phyloP scores from a whole-genome alignment of 2,888 invertebrate species.

The Conops quadrifasciatus region DNA sequence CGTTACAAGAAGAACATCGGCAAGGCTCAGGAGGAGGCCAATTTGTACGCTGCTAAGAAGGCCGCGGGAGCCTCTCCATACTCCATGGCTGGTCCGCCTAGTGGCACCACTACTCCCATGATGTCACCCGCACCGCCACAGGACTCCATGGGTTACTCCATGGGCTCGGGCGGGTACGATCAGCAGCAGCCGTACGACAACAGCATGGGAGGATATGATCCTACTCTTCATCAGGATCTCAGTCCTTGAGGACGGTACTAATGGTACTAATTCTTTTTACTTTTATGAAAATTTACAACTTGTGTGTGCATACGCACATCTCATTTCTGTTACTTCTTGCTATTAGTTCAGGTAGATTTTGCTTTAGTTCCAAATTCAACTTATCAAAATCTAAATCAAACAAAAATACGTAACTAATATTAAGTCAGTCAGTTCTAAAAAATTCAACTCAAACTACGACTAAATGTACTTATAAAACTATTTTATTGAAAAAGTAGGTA shows the following conservation, averaged over 20 bases:
- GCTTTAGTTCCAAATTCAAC: neutral
- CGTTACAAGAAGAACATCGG: constrained; percentile 99
- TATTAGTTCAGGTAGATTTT: constrained; percentile 16
- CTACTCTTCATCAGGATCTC: constrained; percentile 85
- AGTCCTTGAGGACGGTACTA: constrained; percentile 69
- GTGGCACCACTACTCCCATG: constrained; percentile 92
- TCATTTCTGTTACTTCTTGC: constrained; percentile 39
- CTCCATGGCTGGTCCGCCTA: constrained; percentile 87
- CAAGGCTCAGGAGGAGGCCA: constrained; percentile 99
- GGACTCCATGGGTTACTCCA: constrained; percentile 92
- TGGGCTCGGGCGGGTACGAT: constrained; percentile 92
- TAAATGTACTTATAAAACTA: neutral
- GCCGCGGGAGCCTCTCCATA: constrained; percentile 91
- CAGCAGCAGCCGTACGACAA: constrained; percentile 88
- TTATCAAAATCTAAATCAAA: constrained; percentile 32
- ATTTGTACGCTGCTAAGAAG: constrained; percentile 98
- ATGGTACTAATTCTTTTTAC: constrained; percentile 28
- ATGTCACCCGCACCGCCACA: constrained; percentile 94
- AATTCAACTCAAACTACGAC: constrained; percentile 41
- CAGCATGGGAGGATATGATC: constrained; percentile 90
- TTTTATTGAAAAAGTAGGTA: constrained; percentile 24
- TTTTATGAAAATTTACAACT: constrained; percentile 19
- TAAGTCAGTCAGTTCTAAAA: constrained; percentile 45
- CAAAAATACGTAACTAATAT: constrained; percentile 45
- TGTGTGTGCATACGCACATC: constrained; percentile 36